A percentile compares a stretch with the other conserved stretches of the same genome.
Evolutionary conservation across 1,140 invertebrate species (phyloP).

Genomic region (Pteromalus puparum): DNA sequence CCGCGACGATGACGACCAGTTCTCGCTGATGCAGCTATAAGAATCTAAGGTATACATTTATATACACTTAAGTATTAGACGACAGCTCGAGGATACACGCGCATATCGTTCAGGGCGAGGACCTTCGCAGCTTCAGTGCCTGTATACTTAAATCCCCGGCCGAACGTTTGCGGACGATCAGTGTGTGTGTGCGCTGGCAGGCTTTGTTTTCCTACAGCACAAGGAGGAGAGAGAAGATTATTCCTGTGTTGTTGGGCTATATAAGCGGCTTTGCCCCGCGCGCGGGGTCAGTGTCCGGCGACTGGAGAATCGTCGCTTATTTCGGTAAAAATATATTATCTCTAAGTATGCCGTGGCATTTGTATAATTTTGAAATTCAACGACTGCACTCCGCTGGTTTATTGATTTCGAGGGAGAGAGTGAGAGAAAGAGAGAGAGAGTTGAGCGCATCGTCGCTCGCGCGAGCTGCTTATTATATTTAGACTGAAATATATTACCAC

Average conservation of each 20-base stretch:
- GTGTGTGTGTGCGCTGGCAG: no score
- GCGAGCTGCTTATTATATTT: not conserved
- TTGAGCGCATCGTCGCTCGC: no score
- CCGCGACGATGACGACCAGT: not conserved
- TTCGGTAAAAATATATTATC: not conserved
- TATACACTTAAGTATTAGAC: no score
- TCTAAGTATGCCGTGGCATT: not conserved
- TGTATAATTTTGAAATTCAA: not conserved
- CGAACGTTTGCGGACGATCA: not conserved
- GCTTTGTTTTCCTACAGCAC: not conserved
- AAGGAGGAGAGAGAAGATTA: not conserved
- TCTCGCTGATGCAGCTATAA: not conserved
- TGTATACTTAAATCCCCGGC: not conserved
- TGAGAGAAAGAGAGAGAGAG: no score
- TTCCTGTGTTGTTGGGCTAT: not conserved
- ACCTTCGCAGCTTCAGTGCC: not conserved
- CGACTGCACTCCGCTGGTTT: not conserved
- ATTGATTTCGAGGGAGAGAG: not conserved
- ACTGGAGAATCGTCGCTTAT: not conserved
- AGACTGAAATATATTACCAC: not conserved
- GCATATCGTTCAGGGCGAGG: not conserved
- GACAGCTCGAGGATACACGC: not conserved
- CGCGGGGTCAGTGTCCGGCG: not conserved
- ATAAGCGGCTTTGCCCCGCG: not conserved
- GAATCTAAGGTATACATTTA: not conserved